phyloP scores from a whole-genome alignment of 2,113 vertebrate genomes.

The Zosterops japonicus region DNA sequence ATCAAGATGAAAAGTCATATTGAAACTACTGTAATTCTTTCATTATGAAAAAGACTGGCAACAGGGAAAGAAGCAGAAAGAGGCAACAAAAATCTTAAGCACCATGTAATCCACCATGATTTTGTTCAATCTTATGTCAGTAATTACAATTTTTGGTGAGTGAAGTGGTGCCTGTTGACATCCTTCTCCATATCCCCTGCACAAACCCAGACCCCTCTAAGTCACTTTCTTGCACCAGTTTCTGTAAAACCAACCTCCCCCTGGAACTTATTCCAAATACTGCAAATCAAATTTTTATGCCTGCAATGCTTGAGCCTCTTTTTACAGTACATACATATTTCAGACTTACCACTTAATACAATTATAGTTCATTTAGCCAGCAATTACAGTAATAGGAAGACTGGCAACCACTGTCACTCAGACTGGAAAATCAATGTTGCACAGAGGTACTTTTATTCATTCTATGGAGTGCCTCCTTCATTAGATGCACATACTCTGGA shows the following conservation, averaged over 20 bases:
- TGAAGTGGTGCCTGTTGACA: background rate
- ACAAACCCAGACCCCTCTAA: background rate
- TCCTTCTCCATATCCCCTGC: background rate
- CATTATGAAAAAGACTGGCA: background rate
- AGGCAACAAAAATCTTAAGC: background rate
- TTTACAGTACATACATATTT: conserved; percentile 71
- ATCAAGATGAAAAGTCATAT: conserved; percentile 28
- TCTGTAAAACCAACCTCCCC: background rate
- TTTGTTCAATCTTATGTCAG: background rate
- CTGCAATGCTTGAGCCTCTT: conserved; percentile 59
- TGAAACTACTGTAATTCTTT: conserved; percentile 25
- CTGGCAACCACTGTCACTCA: conserved; percentile 72
- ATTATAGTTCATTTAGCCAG: conserved; percentile 79
- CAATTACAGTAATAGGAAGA: conserved; percentile 80
- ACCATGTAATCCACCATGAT: background rate
- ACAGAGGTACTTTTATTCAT: conserved; percentile 44
- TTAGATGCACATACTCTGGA: background rate
- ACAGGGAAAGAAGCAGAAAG: background rate
- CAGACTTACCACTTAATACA: conserved; percentile 78
- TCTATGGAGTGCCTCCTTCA: background rate
- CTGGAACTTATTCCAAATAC: conserved; percentile 20
- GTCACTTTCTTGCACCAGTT: background rate
- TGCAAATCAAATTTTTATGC: conserved; percentile 59
- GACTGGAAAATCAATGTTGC: conserved; percentile 67
- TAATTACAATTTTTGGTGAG: background rate